Evolutionary conservation across 1,140 invertebrate genomes (phyloP).

Genomic region (Tetragnatha versicolor): DNA sequence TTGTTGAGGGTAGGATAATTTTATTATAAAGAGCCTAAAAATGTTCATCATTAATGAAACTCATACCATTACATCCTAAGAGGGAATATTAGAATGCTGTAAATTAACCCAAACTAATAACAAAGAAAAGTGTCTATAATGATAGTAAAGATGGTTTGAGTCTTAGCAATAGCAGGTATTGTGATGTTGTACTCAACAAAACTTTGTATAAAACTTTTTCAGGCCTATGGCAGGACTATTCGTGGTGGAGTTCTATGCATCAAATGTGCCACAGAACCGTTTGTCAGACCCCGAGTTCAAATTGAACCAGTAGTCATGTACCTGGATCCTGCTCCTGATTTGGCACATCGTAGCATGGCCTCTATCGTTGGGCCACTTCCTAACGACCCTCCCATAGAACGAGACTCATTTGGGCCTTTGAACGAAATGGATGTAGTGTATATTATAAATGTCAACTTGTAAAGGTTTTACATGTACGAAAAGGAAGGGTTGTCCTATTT

Average conservation of each 20-base stretch:
- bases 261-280: slow-evolving; percentile 36
- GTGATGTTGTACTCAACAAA: too few species aligned
- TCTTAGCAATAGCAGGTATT: too few species aligned
- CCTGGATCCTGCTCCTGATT: slow-evolving; percentile 20
- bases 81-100: too few species aligned
- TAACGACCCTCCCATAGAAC: slow-evolving; percentile 14
- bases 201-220: too few species aligned
- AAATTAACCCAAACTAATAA: too few species aligned
- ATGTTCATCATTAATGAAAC: too few species aligned
- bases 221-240: slow-evolving; percentile 8
- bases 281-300: not conserved
- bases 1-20: too few species aligned
- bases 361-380: slow-evolving; percentile 21
- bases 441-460: slow-evolving; percentile 19
- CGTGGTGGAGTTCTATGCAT: slow-evolving; percentile 20
- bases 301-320: slow-evolving; percentile 26
- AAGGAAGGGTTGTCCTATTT: not conserved
- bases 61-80: too few species aligned
- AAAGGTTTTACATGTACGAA: not conserved
- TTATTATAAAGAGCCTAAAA: too few species aligned
- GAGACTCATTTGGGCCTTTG: not conserved
- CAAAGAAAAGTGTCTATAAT: too few species aligned
- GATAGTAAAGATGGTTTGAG: too few species aligned
- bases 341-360: slow-evolving; percentile 10
- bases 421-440: slow-evolving; percentile 18